Evolutionary conservation across 2,113 vertebrate genomes (phyloP).

Genomic region (Accipiter cooperii): DNA sequence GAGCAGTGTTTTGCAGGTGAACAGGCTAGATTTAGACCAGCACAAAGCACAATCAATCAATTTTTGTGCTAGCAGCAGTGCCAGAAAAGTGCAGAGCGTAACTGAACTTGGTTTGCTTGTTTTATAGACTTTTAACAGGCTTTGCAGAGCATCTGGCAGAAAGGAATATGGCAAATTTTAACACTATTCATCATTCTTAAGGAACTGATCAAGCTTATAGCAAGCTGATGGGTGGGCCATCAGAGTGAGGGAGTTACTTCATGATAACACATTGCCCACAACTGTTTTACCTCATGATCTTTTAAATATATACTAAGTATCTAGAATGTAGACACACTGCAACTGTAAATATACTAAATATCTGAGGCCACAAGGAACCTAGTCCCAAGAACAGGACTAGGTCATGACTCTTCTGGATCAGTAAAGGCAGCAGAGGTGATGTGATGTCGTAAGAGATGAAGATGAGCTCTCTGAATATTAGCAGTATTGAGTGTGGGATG

Average conservation of each 20-base stretch:
- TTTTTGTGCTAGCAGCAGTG: conserved; percentile 22
- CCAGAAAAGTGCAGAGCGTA: neutral
- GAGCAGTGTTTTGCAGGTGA: conserved; percentile 21
- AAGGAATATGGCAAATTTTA: neutral
- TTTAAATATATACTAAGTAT: neutral
- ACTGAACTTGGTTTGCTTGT: neutral
- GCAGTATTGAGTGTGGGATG: neutral
- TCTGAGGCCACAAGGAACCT: neutral
- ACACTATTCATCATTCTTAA: conserved; percentile 36
- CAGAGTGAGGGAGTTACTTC: neutral
- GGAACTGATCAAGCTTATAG: conserved; percentile 18
- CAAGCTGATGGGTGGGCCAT: neutral
- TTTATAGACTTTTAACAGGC: conserved; percentile 22
- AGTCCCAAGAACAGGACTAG: neutral
- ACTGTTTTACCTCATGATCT: neutral
- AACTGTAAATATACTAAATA: neutral
- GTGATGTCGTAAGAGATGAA: neutral
- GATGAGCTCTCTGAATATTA: neutral
- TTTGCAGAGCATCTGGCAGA: neutral
- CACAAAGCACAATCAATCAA: conserved; percentile 33
- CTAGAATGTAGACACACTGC: neutral
- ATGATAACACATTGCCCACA: neutral
- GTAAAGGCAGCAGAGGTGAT: neutral
- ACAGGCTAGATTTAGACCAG: conserved; percentile 1
- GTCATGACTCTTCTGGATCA: neutral